These are phyloP conservation scores for Pentalonia nigronervosa DNA, from an alignment of 1,140 invertebrate species.

Conservation along the genomic window DNA sequence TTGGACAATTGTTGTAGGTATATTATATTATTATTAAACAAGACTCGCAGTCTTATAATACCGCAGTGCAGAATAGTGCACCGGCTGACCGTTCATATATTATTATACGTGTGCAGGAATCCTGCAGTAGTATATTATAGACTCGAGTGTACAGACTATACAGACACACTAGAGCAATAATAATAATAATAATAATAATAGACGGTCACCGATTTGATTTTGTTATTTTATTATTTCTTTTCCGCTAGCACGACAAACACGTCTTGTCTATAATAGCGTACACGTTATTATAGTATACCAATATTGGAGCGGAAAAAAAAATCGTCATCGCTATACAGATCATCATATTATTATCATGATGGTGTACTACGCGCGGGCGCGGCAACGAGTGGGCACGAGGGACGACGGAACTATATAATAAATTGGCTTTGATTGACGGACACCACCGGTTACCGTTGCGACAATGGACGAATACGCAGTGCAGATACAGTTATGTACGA, in stretches of 20 bases:
- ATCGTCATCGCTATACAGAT: background rate
- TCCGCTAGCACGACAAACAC: background rate
- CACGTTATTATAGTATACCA: background rate
- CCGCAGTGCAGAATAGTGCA: background rate
- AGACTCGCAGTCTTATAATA: background rate
- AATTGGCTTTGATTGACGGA: slow-evolving; percentile 52
- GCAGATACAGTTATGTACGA: slow-evolving; percentile 6
- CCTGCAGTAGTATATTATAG: background rate
- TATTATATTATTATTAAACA: background rate
- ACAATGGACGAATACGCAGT: slow-evolving; percentile 17
- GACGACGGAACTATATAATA: background rate
- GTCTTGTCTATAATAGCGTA: background rate
- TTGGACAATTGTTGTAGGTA: background rate
- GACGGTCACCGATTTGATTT: background rate
- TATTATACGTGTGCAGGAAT: background rate
- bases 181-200: background rate
- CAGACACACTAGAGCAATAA: background rate
- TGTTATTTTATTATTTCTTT: background rate
- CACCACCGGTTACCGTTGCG: background rate
- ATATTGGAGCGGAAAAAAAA: background rate
- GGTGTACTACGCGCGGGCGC: background rate
- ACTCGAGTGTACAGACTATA: background rate
- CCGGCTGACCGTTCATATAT: background rate
- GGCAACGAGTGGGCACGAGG: background rate
- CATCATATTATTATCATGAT: background rate